Conservation (phyloP, 1,140 invertebrate genomes). For the Pemphigus obesinymphae region DNA sequence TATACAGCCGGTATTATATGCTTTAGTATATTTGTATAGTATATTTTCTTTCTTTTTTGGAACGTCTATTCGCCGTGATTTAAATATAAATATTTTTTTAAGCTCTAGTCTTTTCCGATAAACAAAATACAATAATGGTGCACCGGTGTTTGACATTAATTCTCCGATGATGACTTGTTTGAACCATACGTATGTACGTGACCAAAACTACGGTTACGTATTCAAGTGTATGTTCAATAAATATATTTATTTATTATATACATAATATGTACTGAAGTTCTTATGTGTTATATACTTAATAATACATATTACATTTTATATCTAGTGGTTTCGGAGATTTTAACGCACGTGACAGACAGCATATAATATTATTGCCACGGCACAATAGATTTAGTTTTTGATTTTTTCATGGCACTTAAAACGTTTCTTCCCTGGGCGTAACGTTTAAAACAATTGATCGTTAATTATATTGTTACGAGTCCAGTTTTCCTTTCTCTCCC, state of each 20-base stretch:
- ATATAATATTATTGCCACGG: neutral
- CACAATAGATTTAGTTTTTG: neutral
- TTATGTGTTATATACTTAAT: neutral
- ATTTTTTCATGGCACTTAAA: neutral
- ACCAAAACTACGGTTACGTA: neutral
- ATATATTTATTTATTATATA: too few species aligned
- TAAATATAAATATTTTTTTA: too few species aligned
- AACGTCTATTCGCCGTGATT: too few species aligned
- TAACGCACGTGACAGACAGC: neutral
- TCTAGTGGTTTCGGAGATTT: neutral
- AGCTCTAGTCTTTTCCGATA: too few species aligned
- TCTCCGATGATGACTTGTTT: neutral
- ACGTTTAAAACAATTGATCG: constrained; percentile 18
- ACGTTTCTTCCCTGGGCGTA: neutral
- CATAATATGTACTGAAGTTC: too few species aligned
- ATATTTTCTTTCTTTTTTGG: too few species aligned
- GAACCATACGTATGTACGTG: too few species aligned
- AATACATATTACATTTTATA: neutral
- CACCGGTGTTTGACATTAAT: neutral
- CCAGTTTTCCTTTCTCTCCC: neutral
- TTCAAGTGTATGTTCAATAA: neutral
- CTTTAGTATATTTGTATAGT: too few species aligned
- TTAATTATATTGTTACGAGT: neutral
- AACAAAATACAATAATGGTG: too few species aligned
- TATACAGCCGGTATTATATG: neutral